phyloP scores from a whole-genome alignment of 2,797 vertebrate species.

The Anguilla marmorata region DNA sequence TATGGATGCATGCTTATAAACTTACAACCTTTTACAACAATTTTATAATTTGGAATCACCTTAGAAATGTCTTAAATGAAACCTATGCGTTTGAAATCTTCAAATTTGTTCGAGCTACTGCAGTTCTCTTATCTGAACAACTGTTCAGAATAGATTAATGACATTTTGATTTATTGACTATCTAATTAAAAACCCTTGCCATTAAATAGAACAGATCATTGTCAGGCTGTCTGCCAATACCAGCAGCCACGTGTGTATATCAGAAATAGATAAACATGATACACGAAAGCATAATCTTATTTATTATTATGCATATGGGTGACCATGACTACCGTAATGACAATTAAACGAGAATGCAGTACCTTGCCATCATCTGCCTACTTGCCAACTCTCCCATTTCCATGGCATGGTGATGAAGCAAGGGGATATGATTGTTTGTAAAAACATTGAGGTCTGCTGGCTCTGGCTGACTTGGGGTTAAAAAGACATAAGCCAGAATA shows the following conservation, averaged over 20 bases:
- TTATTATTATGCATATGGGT: neutral
- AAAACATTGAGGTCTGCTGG: neutral
- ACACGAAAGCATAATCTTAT: neutral
- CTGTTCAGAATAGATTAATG: no score
- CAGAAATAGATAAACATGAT: neutral
- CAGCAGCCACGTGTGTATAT: neutral
- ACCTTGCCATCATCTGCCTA: neutral
- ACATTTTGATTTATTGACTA: no score
- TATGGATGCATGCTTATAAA: neutral
- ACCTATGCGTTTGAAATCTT: no score
- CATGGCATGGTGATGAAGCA: neutral
- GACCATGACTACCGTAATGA: neutral
- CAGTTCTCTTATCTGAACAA: no score
- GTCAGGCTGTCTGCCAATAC: neutral
- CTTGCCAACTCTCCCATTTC: slow-evolving; percentile 4
- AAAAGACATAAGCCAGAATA: neutral
- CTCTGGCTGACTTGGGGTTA: neutral
- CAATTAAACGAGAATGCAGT: neutral
- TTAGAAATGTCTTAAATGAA: no score
- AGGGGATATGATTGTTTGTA: neutral
- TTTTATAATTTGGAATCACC: no score
- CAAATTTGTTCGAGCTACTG: no score
- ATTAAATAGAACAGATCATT: neutral
- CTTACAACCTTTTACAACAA: no score
- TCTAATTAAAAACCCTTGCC: neutral